These are phyloP conservation scores for Philaenus spumarius DNA, from an alignment of 1,140 invertebrate species.

Conservation along the genomic window DNA sequence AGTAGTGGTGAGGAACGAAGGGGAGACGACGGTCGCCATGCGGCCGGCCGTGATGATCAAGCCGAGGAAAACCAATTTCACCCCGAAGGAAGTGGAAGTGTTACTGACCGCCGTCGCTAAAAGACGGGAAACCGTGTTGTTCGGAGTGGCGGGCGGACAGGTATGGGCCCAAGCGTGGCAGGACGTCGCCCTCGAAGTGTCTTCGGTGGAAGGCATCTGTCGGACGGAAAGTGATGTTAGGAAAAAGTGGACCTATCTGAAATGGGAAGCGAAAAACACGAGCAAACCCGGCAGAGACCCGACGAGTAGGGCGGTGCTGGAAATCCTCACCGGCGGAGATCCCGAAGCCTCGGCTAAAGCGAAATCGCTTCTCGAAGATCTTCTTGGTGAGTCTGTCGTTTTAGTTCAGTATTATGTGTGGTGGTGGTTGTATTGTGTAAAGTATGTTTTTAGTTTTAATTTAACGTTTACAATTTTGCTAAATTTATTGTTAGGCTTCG, in stretches of 20 bases:
- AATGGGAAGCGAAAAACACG: constrained; percentile 33
- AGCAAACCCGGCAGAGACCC: too few species aligned
- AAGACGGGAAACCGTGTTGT: constrained; percentile 27
- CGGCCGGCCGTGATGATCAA: constrained; percentile 20
- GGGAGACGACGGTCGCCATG: neutral
- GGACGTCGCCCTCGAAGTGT: constrained; percentile 28
- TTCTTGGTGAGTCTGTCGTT: constrained; percentile 18
- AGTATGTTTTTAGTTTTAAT: too few species aligned
- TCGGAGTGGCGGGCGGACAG: constrained; percentile 29
- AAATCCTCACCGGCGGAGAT: constrained; percentile 27
- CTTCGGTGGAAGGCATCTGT: constrained; percentile 28
- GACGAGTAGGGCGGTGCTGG: constrained; percentile 26
- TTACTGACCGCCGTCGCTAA: constrained; percentile 24
- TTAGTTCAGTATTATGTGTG: neutral
- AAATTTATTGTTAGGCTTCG: too few species aligned
- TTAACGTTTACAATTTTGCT: too few species aligned
- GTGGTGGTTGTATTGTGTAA: constrained; percentile 44
- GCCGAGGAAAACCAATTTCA: constrained; percentile 31
- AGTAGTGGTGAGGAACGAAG: too few species aligned
- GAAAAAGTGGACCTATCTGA: constrained; percentile 34
- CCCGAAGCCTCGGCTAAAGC: constrained; percentile 7
- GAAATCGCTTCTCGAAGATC: constrained; percentile 22
- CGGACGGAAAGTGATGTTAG: constrained; percentile 29
- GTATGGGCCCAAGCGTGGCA: constrained; percentile 31
- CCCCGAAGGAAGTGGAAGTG: constrained; percentile 29